Evolutionary conservation across 92 coral and sea anemone species (phyloP).

Genomic region (Desmophyllum pertusum): DNA sequence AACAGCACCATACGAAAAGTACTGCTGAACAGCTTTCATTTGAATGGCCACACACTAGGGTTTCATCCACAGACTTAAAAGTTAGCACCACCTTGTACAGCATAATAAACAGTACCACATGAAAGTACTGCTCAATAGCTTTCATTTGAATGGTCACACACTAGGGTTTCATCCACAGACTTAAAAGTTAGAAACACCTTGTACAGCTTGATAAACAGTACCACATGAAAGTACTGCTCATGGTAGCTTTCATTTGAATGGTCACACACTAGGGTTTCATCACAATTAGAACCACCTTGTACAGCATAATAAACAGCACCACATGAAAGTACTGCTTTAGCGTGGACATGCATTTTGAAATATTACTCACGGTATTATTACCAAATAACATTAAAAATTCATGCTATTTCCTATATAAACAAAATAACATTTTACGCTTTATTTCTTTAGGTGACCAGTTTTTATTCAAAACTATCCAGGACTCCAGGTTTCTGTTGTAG

Average conservation of each 20-base stretch:
- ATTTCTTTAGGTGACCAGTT: conserved; percentile 14
- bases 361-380: no score
- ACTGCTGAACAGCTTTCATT: neutral
- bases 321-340: neutral
- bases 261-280: neutral
- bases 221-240: neutral
- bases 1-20: neutral
- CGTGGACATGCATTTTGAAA: no score
- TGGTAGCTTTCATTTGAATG: neutral
- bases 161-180: no score
- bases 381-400: no score
- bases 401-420: no score
- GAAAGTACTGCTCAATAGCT: neutral
- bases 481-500: neutral
- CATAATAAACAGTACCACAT: neutral
- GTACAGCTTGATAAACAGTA: neutral
- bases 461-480: conserved; percentile 11
- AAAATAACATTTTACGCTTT: neutral
- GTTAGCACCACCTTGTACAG: neutral
- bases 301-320: neutral
- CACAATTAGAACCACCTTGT: neutral
- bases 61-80: neutral
- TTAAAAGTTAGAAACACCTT: neutral
- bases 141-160: no score
- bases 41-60: neutral